A percentile compares a stretch with the other conserved stretches of the same genome.
Conservation (phyloP, 2,888 invertebrate species). For the Cephus pygmeus region DNA sequence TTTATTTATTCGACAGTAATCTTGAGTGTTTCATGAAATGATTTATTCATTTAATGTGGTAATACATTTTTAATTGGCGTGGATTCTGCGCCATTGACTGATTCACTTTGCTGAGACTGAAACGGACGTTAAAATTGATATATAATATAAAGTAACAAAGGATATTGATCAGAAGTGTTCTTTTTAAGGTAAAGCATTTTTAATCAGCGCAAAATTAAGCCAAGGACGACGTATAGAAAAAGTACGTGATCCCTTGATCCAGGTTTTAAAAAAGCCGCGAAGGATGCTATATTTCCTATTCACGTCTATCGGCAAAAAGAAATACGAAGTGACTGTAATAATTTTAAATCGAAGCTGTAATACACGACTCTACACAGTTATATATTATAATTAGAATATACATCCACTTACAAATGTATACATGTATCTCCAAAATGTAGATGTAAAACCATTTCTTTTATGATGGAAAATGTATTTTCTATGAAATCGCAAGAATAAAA, state of each 20-base stretch:
- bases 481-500: not conserved
- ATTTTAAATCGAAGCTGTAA: not conserved
- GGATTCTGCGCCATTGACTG: not conserved
- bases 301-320: not conserved
- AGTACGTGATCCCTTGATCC: not conserved
- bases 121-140: not conserved
- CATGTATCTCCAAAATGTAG: not conserved
- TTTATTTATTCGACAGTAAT: not conserved
- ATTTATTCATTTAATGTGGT: not conserved
- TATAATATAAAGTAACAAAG: not conserved
- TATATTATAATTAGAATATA: not conserved
- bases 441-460: not conserved
- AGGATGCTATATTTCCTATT: not conserved
- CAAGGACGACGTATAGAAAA: not conserved
- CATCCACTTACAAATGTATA: not conserved
- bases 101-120: not conserved
- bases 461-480: not conserved
- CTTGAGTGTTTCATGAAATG: not conserved
- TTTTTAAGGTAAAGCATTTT: not conserved
- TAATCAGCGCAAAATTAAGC: not conserved
- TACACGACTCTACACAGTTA: not conserved
- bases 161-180: not conserved
- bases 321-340: not conserved
- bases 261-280: not conserved
- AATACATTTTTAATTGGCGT: not conserved